These are phyloP conservation scores for Coelopa pilipes DNA, from an alignment of 2,888 invertebrate species.

Conservation along the genomic window DNA sequence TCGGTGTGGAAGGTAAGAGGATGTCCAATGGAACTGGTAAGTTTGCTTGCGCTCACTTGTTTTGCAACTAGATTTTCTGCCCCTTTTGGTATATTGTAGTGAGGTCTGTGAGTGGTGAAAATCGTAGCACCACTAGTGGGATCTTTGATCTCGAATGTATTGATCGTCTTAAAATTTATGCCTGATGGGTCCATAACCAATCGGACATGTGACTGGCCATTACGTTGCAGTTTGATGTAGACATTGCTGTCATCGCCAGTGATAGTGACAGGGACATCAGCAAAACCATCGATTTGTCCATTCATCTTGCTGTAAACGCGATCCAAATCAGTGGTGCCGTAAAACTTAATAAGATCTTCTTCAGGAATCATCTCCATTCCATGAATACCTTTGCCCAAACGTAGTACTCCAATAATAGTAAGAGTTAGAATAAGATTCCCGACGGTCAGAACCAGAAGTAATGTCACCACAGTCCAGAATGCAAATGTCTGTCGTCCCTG, in stretches of 20 bases:
- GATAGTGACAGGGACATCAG: constrained; percentile 70
- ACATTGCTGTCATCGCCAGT: constrained; percentile 58
- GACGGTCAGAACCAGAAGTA: constrained; percentile 78
- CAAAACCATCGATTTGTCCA: constrained; percentile 74
- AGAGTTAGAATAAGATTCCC: constrained; percentile 84
- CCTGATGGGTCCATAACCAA: constrained; percentile 74
- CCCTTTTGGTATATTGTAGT: constrained; percentile 77
- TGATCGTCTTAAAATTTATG: constrained; percentile 76
- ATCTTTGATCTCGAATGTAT: constrained; percentile 76
- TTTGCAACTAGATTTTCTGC: constrained; percentile 75
- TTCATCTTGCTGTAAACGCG: constrained; percentile 77
- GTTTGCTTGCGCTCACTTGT: constrained; percentile 76
- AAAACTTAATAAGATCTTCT: constrained; percentile 80
- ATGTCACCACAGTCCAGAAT: constrained; percentile 81
- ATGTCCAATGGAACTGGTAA: constrained; percentile 78
- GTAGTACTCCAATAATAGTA: constrained; percentile 81
- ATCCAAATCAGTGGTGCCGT: constrained; percentile 80
- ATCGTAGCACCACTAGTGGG: constrained; percentile 73
- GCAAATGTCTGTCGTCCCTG: constrained; percentile 71
- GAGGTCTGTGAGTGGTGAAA: constrained; percentile 81
- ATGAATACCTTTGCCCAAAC: constrained; percentile 85
- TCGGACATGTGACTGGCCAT: constrained; percentile 66
- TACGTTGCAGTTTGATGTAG: constrained; percentile 64
- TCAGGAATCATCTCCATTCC: constrained; percentile 84
- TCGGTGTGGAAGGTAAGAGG: constrained; percentile 77